A percentile compares a stretch with the other conserved stretches of the same genome.
phyloP scores from a whole-genome alignment of 1,140 invertebrate species.

The Solen grandis region DNA sequence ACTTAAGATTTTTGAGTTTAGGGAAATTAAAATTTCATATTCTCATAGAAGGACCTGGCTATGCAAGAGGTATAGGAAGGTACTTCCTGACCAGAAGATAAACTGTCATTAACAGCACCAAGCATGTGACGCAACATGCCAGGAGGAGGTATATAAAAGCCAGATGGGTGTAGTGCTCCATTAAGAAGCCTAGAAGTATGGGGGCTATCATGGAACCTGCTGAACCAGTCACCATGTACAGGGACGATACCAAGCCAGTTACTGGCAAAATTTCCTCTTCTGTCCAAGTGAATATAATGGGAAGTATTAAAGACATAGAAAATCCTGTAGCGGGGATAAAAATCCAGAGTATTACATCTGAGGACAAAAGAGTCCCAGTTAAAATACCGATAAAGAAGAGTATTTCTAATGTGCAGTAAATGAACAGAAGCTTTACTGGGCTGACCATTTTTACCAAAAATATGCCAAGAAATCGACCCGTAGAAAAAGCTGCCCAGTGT shows the following conservation, averaged over 20 bases:
- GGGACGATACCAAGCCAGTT: constrained; percentile 59
- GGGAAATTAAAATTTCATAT: too few species aligned
- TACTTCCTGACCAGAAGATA: constrained; percentile 35
- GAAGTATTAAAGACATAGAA: constrained; percentile 63
- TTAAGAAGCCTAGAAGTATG: constrained; percentile 61
- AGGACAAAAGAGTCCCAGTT: background rate
- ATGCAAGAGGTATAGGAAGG: too few species aligned
- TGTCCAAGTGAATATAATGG: constrained; percentile 63
- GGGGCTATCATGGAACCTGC: constrained; percentile 62
- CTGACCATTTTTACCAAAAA: constrained; percentile 51
- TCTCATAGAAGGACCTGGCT: too few species aligned
- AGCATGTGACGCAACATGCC: constrained; percentile 46
- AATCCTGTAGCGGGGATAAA: constrained; percentile 43
- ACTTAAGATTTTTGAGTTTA: too few species aligned
- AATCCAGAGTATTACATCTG: constrained; percentile 9
- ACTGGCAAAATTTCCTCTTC: constrained; percentile 64
- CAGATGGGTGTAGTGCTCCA: constrained; percentile 62
- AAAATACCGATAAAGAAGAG: constrained; percentile 38
- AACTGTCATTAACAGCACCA: constrained; percentile 42
- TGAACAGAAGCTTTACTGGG: constrained; percentile 49
- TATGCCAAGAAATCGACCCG: constrained; percentile 58
- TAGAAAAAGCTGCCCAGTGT: constrained; percentile 60
- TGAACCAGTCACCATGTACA: constrained; percentile 62
- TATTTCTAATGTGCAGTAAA: constrained; percentile 31
- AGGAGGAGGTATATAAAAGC: constrained; percentile 65